Base-by-base conservation (phyloP, 2,113 vertebrate species). In the Gymnobelideus leadbeateri region DNA sequence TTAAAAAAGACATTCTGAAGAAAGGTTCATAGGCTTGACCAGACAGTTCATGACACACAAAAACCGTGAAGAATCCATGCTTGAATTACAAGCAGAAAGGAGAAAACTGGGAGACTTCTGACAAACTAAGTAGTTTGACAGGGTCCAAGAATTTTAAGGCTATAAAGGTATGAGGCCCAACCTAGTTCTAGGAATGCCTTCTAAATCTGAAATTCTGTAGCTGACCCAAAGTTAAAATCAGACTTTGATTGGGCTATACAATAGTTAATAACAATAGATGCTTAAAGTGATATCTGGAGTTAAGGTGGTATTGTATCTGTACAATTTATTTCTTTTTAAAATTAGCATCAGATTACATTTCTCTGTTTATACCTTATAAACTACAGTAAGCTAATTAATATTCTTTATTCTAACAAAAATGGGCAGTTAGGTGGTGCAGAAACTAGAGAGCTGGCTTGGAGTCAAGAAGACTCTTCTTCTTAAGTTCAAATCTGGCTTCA, bases 331-430 rank as follows among this genome's bases (percentile, higher is more conserved):
- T 93, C 90, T 94, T 96, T 92, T 90, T 16, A 77, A 89, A 89
- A 89, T 57, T 46, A 94, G 95, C 68, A 61, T 94, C 3, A n/a
- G 37, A 77, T 7, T 77, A 14, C 61, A 77, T 68, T 37, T 68
- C 93, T 25, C 43, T 92, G 77, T 95, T 95, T 53, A 92, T 37
- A 47, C 93, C 91, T 57, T 94, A 51, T 24, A 96, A 47, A 93
- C 23, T 47, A 50, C 24, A 51, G 57, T 91, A 90, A 94, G 91
- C n/a, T 84, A 92, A 94, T 23, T 95, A 37, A 23, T 57, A 24
- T 24, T 54, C 53, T 54, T 54, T 54, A 54, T 24, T 54, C 53
- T 54, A 24, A 54, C 23, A 61, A 61, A 31, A 61, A 61, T 10
- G 1, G 28, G 2, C 28, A 61, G 28, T 57, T 55, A 55, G 23